Base-by-base conservation (phyloP, 1,140 invertebrate species). In the Lysiphlebus fabarum region DNA sequence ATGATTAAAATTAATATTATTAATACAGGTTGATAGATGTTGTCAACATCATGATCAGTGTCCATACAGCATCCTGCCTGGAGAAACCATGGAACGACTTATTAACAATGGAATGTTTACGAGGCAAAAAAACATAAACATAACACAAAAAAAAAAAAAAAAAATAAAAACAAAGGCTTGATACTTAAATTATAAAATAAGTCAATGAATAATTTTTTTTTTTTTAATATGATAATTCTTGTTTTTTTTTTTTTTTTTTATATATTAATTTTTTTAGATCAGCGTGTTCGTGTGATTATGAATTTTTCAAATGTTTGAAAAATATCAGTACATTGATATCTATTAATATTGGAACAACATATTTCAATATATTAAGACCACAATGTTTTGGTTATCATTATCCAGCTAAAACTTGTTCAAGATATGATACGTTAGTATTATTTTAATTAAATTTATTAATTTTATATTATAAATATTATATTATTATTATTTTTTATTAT, bases 231-330 rank as follows among this genome's bases (percentile, higher is more conserved):
- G 10, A 11, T 40, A 40, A 40, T 7, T 8, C 7, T 40, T 8
- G 38, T 8, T 40, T 44, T 12, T 6, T 43, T 34, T 26, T n/a
- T 8, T 41, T 7, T 40, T 40, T 8, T 40, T 40, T 11, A 40
- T 40, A 7, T 40, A 40, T 11, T 40, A 11, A 53, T 53, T 53
- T 51, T 36, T 38, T 42, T 26, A 86, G 85, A 56, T 85, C 84
- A 0, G 79, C 84, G 61, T 87, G 85, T 65, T 70, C 73, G 36
- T 86, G 85, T 62, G 85, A 87, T 64, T 41, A 61, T 0, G 73
- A 76, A 45, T 86, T 86, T 66, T 77, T 82, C 3, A 64, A 75
- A 5, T 87, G 85, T 60, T 71, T 86, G 17, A 78, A 78, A 14
- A 64, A 69, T n/a, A 81, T 77, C n/a, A 73, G 76, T 55, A 77